Percentiles rank a stretch among this genome's conserved stretches.
Evolutionary conservation across 30 jellyfish, hydroid and myxozoan genomes (phyloP).

Genomic region (Turritopsis dohrnii): DNA sequence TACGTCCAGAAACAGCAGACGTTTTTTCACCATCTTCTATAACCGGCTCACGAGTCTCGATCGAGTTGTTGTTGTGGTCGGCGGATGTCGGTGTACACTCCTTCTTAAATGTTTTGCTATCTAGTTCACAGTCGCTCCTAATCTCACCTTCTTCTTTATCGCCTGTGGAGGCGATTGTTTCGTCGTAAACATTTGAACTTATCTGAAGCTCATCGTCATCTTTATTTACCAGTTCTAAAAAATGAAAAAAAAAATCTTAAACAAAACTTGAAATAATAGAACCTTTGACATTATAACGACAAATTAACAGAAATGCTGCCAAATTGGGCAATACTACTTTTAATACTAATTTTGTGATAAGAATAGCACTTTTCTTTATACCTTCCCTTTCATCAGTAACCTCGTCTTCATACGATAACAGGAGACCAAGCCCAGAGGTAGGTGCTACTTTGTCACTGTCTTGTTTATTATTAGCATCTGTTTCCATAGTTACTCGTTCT

Average conservation of each 20-base stretch:
- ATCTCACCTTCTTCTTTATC: constrained; percentile 15
- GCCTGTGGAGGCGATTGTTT: not conserved
- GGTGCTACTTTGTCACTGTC: not conserved
- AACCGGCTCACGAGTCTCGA: too few relatives aligned
- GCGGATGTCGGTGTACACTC: not conserved
- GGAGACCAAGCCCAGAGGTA: not conserved
- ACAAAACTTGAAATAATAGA: too few relatives aligned
- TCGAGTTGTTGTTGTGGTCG: not conserved
- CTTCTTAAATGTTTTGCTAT: not conserved
- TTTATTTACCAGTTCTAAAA: not conserved
- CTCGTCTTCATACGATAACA: not conserved
- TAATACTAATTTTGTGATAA: too few relatives aligned
- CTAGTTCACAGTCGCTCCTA: not conserved
- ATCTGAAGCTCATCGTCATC: not conserved
- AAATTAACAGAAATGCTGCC: too few relatives aligned
- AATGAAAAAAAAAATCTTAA: too few relatives aligned
- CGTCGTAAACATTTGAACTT: not conserved
- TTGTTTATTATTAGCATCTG: not conserved
- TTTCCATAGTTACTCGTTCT: not conserved
- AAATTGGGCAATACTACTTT: too few relatives aligned
- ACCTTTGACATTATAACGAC: too few relatives aligned
- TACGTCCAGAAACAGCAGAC: not conserved
- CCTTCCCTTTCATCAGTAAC: constrained; percentile 7
- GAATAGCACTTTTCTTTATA: not conserved
- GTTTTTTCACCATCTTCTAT: not conserved